Percentiles rank a stretch among this genome's conserved stretches.
Conservation (phyloP, 2,113 vertebrate species). For the Embiotoca jacksoni region DNA sequence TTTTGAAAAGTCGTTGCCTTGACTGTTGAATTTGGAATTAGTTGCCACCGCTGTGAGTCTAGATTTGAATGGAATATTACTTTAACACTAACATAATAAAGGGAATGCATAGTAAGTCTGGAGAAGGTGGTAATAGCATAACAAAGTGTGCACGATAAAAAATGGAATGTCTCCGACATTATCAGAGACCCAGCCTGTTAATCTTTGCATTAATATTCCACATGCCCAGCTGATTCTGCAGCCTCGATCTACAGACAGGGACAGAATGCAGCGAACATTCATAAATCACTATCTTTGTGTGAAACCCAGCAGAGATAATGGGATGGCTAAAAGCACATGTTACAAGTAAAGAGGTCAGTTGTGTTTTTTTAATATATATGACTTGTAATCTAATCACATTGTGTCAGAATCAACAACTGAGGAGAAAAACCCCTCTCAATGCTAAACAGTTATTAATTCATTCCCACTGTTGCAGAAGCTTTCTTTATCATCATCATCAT, state of each 20-base stretch:
- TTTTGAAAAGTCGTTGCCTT: no score
- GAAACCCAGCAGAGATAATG: neutral
- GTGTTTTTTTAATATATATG: neutral
- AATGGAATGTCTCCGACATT: no score
- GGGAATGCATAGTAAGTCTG: no score
- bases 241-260: neutral
- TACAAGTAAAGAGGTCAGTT: neutral
- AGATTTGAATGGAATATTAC: no score
- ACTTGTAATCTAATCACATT: neutral
- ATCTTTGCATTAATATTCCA: conserved; percentile 7
- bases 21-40: no score
- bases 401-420: conserved; percentile 13
- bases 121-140: no score
- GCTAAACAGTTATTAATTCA: conserved; percentile 22
- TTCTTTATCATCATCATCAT: conserved; percentile 20
- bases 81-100: no score
- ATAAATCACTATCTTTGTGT: conserved; percentile 6
- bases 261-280: conserved; percentile 12
- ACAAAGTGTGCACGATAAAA: no score
- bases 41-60: no score
- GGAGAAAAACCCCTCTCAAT: conserved; percentile 18
- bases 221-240: neutral
- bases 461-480: neutral
- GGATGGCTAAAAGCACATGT: neutral
- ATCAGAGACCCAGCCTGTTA: neutral